Evolutionary conservation across 2,797 vertebrate genomes (phyloP), one percentile per base, ranked within the genome.

Genomic region (Chelon labrosus): DNA sequence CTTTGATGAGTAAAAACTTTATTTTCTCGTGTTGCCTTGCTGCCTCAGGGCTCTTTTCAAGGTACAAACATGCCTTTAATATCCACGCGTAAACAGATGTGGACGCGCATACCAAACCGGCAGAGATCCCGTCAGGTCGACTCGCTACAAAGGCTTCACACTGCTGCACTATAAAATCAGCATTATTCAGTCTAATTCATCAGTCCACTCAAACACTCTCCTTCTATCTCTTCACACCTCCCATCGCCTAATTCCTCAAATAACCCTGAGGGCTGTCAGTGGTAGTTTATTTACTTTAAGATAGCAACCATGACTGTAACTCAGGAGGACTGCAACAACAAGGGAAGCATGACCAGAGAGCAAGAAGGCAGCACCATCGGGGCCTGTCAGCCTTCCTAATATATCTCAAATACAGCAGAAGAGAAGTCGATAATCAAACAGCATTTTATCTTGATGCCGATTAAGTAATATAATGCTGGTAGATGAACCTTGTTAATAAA

Each of bases 1-100:
- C 83, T 81, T 85, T 88, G 84, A 90, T 82, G 73, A 84, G 63
- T 55, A 27, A 64, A 79, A 83, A 66, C 73, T 86, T 77, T 35
- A 35, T 35, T 7, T 35, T 35, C 75, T 65, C 51, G 68, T 80
- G 66, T 75, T 76, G 61, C 39, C 53, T 73, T 25, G 8, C 65
- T 2, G 65, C 88, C 85, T 84, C 16, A 0, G 55, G 66, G 83
- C 27, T 68, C 14, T 68, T 71, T 62, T 58, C 62, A 59, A 73
- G 63, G 53, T 73, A 66, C 70, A 81, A 79, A 75, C 75, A 75
- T 52, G 46, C 16, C 17, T 69, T 59, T 68, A 71, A 75, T 72
- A 74, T 69, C 59, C 57, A 53, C 44, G 1, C 2, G 31, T 80
- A 86, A 88, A 81, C 84, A 86, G 70, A 84, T 55, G 27, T 39